Evolutionary conservation across 1,140 invertebrate genomes (phyloP), one percentile per base, ranked within the genome.

Genomic region (Drosophila ercepeae): DNA sequence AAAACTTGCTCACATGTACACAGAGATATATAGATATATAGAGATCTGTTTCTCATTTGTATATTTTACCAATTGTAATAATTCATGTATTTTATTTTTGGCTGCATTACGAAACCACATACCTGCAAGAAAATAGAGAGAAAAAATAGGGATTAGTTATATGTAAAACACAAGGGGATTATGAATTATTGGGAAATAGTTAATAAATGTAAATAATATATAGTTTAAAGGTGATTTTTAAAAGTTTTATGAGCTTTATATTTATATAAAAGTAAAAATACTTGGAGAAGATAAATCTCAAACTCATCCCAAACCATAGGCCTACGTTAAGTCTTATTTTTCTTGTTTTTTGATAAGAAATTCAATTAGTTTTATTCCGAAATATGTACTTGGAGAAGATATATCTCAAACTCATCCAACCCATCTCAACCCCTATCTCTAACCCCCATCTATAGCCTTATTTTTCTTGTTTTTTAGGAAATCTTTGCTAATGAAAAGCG

Each of bases 11-110:
- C 69, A 77, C 39, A 16, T 13, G 11, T 34, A 3, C 9, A n/a
- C 13, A n/a, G 21, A 27, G 6, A 9, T 29, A 14, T 29, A 61
- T 21, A 46, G 36, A 68, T 27, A 45, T 23, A 34, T 4, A 21
- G 4, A 53, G 41, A 73, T 73, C 25, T 45, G 16, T 61, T 48
- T 39, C 42, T 41, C 21, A 51, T 82, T 67, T n/a, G n/a, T n/a
- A n/a, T n/a, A n/a, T n/a, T 74, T 75, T 81, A 82, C 78, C 78
- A 67, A 39, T 64, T 58, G 39, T 49, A 58, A 71, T 44, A 67
- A 54, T 44, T 65, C 57, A 61, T 45, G 27, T 34, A 44, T 46
- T 73, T 64, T 64, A 63, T 70, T 42, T 74, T 74, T 50, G 63
- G 32, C 44, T 51, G 57, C 52, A 59, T 76, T 68, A 52, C 49